These are phyloP conservation scores for Megalops cyprinoides DNA, from an alignment of 2,797 vertebrate species.

Conservation along the genomic window DNA sequence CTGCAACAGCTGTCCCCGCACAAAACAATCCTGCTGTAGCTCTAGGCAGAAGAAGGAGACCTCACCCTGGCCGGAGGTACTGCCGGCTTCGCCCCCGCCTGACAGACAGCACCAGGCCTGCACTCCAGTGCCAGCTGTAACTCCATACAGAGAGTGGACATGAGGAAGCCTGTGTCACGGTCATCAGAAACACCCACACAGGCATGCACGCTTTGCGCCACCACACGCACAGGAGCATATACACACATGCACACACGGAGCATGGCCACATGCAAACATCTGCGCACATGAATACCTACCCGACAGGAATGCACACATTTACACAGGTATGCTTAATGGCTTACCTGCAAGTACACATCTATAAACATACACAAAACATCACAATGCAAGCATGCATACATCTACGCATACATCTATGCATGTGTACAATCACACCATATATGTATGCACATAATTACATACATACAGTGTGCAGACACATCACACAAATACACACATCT, in stretches of 20 bases:
- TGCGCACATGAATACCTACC: background rate
- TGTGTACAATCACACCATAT: background rate
- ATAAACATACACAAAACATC: background rate
- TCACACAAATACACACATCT: background rate
- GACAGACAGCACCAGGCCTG: conserved; percentile 44
- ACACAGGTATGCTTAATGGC: too few relatives aligned
- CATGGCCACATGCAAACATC: background rate
- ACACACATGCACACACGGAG: background rate
- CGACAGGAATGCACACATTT: too few relatives aligned
- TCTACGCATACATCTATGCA: background rate
- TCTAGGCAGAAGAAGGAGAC: background rate
- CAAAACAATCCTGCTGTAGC: background rate
- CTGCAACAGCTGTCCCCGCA: conserved; percentile 46
- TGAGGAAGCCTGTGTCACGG: conserved; percentile 31
- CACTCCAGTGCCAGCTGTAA: conserved; percentile 30
- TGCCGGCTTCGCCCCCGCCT: conserved; percentile 5
- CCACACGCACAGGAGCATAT: background rate
- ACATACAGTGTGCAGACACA: background rate
- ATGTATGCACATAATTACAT: background rate
- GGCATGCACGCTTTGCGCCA: background rate
- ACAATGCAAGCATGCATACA: background rate
- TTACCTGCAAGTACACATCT: background rate
- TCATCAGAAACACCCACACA: conserved; percentile 24
- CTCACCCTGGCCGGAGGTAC: conserved; percentile 23
- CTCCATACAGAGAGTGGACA: conserved; percentile 19